These are phyloP conservation scores for Calycopis cecrops DNA, from an alignment of 1,140 invertebrate genomes.

Conservation along the genomic window DNA sequence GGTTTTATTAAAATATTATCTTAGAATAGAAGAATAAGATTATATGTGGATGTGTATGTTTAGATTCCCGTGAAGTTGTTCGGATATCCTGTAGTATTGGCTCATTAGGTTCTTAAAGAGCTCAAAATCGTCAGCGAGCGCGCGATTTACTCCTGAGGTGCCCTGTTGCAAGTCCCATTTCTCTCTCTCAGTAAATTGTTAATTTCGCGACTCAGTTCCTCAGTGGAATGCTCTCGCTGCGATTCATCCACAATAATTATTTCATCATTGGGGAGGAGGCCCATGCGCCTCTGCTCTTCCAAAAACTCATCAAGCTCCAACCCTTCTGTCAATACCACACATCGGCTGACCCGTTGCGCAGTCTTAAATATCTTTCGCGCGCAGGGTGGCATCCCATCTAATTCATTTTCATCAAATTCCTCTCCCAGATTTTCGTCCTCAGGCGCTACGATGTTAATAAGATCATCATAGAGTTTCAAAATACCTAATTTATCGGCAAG, in stretches of 20 bases:
- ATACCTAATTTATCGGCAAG: not conserved
- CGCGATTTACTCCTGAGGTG: not conserved
- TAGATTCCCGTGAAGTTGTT: no score
- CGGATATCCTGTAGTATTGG: no score
- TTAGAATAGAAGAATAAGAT: no score
- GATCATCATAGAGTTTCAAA: not conserved
- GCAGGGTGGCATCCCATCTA: not conserved
- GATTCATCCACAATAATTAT: not conserved
- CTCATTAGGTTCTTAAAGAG: no score
- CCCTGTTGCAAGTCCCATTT: not conserved
- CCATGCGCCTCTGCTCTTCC: not conserved
- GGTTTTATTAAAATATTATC: no score
- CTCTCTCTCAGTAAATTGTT: not conserved
- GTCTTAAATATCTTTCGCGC: not conserved
- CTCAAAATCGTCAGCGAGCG: not conserved
- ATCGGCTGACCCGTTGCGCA: not conserved
- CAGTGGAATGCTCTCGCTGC: not conserved
- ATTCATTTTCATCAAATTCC: not conserved
- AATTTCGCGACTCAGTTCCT: not conserved
- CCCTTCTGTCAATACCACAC: not conserved
- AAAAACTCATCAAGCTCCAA: not conserved
- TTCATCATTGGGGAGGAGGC: not conserved
- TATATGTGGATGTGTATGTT: no score
- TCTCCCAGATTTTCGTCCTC: not conserved
- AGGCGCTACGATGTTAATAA: not conserved